Evolutionary conservation across 2,113 vertebrate genomes (phyloP).

Genomic region (Larimichthys crocea): DNA sequence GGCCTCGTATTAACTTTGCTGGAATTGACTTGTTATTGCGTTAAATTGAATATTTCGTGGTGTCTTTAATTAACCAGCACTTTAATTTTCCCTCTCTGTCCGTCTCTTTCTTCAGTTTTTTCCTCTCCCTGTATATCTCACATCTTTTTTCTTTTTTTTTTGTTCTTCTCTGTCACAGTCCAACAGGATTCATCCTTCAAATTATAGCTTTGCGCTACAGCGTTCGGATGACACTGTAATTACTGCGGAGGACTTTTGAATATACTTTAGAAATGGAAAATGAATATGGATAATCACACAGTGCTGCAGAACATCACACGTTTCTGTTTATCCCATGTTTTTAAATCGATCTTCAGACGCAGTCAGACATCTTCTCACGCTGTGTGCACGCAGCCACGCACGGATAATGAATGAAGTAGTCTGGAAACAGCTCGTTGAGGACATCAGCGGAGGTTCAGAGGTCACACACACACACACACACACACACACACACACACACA

Average conservation of each 20-base stretch:
- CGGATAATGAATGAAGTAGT: constrained; percentile 9
- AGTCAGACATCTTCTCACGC: not conserved
- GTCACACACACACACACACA: constrained; percentile 1
- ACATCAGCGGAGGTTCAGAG: constrained; percentile 50
- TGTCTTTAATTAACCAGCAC: constrained; percentile 28
- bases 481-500: not conserved
- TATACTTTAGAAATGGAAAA: constrained; percentile 28
- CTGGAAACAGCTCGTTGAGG: constrained; percentile 12
- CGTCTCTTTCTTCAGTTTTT: not conserved
- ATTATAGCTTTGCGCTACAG: constrained; percentile 45
- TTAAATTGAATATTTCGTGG: constrained; percentile 20
- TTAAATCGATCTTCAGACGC: not conserved
- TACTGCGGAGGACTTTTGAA: constrained; percentile 36
- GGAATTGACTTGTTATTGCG: constrained; percentile 3
- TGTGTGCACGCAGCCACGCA: not conserved
- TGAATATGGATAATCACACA: constrained; percentile 40
- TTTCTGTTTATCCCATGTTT: constrained; percentile 8
- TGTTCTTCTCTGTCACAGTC: constrained; percentile 29
- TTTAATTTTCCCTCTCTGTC: not conserved
- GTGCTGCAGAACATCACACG: constrained; percentile 14
- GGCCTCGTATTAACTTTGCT: not conserved
- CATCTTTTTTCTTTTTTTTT: not conserved
- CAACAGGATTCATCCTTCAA: constrained; percentile 18
- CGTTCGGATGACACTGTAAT: constrained; percentile 41
- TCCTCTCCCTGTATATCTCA: not conserved